Evolutionary conservation across 2,113 vertebrate genomes (phyloP).

Genomic region (Acinonyx jubatus): DNA sequence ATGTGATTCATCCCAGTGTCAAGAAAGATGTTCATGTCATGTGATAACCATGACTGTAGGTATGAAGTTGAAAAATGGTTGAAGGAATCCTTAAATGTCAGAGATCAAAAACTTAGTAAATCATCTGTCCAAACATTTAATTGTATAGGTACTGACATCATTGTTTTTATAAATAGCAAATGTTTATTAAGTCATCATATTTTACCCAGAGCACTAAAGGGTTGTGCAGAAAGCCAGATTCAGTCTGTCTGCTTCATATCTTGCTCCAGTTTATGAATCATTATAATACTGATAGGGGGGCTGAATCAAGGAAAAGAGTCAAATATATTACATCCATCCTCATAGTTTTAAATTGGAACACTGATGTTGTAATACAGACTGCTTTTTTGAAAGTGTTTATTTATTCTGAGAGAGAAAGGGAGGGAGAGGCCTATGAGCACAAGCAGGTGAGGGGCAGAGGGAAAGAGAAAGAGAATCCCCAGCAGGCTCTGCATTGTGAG

Average conservation of each 20-base stretch:
- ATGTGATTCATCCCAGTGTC: neutral
- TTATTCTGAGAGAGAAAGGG: too few species aligned
- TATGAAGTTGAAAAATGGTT: conserved; percentile 26
- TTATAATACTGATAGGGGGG: neutral
- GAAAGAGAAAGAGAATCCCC: too few species aligned
- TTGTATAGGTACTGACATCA: neutral
- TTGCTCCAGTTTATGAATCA: neutral
- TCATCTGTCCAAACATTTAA: neutral
- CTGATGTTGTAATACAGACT: neutral
- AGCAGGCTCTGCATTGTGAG: too few species aligned
- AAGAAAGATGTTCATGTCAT: neutral
- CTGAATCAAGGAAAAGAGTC: neutral
- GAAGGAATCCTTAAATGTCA: neutral
- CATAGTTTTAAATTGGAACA: neutral
- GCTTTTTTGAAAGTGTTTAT: neutral
- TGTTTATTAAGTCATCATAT: neutral
- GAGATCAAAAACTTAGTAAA: conserved; percentile 6
- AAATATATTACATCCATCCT: neutral
- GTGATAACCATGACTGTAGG: neutral
- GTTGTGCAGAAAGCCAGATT: neutral
- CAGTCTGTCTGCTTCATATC: neutral
- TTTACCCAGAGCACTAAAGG: neutral
- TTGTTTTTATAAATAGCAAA: neutral
- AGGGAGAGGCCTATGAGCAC: too few species aligned
- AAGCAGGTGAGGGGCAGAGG: too few species aligned